Conservation (phyloP, 2,113 vertebrate species). For the Cyprinus carpio region DNA sequence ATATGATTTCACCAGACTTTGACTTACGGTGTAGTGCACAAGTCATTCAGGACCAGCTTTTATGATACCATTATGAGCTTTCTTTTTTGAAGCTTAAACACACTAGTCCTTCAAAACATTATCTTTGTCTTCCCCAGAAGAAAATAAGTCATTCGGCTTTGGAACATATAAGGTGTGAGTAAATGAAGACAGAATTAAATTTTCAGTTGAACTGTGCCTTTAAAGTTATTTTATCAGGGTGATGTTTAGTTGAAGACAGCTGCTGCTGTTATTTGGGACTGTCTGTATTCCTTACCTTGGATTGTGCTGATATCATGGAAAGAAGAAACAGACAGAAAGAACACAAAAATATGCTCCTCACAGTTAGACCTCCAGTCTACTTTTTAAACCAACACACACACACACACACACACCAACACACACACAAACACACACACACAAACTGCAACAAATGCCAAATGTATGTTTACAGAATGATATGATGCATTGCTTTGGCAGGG, state of each 20-base stretch:
- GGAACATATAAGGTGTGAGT: neutral
- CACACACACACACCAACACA: too few species aligned
- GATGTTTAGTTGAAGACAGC: neutral
- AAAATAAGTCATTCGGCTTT: neutral
- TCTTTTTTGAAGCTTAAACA: neutral
- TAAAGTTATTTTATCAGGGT: neutral
- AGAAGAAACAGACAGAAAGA: neutral
- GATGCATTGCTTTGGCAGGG: conserved; percentile 55
- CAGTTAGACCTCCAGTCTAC: neutral
- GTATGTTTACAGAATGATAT: conserved; percentile 66
- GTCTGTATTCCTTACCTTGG: neutral
- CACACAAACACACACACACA: too few species aligned
- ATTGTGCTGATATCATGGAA: neutral
- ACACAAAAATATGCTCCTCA: neutral
- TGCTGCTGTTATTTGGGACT: neutral
- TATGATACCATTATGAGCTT: neutral
- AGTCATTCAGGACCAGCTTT: neutral
- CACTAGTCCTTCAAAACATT: neutral
- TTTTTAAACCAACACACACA: conserved; percentile 30
- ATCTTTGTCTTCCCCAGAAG: neutral
- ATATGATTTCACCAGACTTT: neutral
- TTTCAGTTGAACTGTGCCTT: neutral
- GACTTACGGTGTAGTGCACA: neutral
- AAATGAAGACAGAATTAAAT: neutral
- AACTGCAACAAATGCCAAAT: conserved; percentile 44